Evolutionary conservation across 2,888 invertebrate species (phyloP).

Genomic region (Thysanoteuthis rhombus): DNA sequence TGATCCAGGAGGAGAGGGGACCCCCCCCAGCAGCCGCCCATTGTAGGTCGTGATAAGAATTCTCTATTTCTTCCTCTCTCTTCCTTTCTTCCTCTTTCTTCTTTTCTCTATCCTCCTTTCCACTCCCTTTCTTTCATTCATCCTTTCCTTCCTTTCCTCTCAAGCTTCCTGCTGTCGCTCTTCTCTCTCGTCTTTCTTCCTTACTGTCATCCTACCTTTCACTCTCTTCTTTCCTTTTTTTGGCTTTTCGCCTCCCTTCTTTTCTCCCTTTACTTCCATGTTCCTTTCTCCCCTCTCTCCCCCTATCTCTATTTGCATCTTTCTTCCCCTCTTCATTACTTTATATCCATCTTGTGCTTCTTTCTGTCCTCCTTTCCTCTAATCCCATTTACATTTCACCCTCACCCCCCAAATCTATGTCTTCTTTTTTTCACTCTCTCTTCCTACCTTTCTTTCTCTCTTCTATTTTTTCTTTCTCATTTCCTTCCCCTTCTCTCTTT

Average conservation of each 20-base stretch:
- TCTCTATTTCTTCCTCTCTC: background rate
- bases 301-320: background rate
- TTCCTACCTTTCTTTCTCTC: background rate
- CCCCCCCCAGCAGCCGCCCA: no score
- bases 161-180: background rate
- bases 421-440: no score
- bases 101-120: background rate
- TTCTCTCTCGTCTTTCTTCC: background rate
- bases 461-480: background rate
- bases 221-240: background rate
- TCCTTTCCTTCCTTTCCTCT: background rate
- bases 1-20: no score
- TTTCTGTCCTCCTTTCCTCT: background rate
- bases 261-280: background rate
- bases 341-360: background rate
- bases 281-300: background rate
- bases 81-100: background rate
- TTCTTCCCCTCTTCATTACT: background rate
- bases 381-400: background rate
- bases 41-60: no score
- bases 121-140: background rate
- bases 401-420: background rate
- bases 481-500: background rate
- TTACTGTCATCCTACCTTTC: background rate
- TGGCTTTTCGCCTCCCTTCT: background rate